Evolutionary conservation across 2,888 invertebrate genomes (phyloP), one percentile per base, ranked within the genome.

Genomic region (Malthinus flaveolus): DNA sequence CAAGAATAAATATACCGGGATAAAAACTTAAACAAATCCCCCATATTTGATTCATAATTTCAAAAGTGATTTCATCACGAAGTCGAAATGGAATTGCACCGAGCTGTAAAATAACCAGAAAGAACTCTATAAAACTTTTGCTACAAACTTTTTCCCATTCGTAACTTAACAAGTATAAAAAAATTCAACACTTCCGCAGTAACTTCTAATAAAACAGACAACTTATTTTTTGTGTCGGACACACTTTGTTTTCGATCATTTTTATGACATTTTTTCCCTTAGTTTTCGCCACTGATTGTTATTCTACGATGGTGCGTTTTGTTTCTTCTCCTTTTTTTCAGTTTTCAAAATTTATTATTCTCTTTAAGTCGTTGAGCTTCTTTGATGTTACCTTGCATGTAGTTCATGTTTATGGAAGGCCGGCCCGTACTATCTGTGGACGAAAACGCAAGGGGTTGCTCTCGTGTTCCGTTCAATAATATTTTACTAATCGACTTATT

Each of bases 321-420:
- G 68, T 66, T 66, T 69, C 67, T 69, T 65, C 70, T 67, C 68
- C 71, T 69, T 71, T 69, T 69, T 68, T 68, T 67, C 66, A 63
- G 58, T 62, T 59, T 63, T 63, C 65, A 59, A 72, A 23, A 75
- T 75, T 74, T 74, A 73, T 73, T 74, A 75, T 74, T 74, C 73
- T 64, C 68, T 73, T 72, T 75, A 72, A 73, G 70, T 72, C 66
- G 69, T 66, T 59, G 66, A 58, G 65, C 69, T 67, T 66, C 71
- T 73, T 73, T 73, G 72, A 74, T 71, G 72, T 73, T 68, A 71
- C 71, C 70, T 70, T 69, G 64, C 61, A 59, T 62, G 66, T 3
- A 63, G 66, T 66, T 64, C 60, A 61, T 63, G 61, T 52, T 52
- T 60, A 62, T 60, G 45, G 53, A 54, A 50, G 50, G 51, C 58